phyloP scores from a whole-genome alignment of 1,140 invertebrate genomes.

The Euwallacea fornicatus region DNA sequence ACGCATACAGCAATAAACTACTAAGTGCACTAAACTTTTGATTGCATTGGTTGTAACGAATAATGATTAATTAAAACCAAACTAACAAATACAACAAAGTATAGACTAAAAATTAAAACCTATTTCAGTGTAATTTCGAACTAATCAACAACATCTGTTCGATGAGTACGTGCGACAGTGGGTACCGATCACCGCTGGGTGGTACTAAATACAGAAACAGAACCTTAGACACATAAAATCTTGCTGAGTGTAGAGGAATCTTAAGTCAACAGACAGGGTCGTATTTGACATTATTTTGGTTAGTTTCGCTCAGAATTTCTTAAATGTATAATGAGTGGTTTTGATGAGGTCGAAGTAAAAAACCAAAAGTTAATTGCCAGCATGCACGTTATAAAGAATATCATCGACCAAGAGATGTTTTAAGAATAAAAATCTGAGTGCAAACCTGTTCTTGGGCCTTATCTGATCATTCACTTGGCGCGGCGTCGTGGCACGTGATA shows the following conservation, averaged over 20 bases:
- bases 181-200: conserved; percentile 12
- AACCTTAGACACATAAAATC: conserved; percentile 27
- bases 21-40: too few relatives aligned
- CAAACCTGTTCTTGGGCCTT: conserved; percentile 1
- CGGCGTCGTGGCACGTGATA: conserved; percentile 34
- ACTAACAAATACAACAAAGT: too few relatives aligned
- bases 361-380: too few relatives aligned
- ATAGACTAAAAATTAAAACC: neutral
- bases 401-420: neutral
- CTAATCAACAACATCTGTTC: conserved; percentile 19
- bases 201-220: conserved; percentile 26
- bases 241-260: conserved; percentile 25
- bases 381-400: too few relatives aligned
- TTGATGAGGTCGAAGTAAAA: too few relatives aligned
- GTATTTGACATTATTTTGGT: neutral
- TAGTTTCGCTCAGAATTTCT: too few relatives aligned
- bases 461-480: conserved; percentile 36
- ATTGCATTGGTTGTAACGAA: too few relatives aligned
- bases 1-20: too few relatives aligned
- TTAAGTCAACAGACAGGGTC: conserved; percentile 23
- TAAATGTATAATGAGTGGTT: too few relatives aligned
- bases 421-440: too few relatives aligned
- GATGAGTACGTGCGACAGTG: neutral
- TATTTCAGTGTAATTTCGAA: neutral
- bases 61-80: too few relatives aligned